Evolutionary conservation across 2,888 invertebrate genomes (phyloP).

Genomic region (Drosophila suboccidentalis): DNA sequence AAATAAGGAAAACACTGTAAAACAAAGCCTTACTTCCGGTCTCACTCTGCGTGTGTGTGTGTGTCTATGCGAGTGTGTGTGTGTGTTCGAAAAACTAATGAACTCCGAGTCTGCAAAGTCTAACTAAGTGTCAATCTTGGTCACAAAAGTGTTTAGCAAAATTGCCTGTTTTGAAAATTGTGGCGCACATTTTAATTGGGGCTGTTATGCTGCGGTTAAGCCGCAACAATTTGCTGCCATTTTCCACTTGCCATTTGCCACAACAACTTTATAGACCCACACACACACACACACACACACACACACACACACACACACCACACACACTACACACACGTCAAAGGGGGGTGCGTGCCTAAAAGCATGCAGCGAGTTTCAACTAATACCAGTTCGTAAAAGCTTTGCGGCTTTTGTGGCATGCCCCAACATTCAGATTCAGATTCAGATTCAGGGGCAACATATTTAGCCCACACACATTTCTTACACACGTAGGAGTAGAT

Average conservation of each 20-base stretch:
- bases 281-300: not conserved
- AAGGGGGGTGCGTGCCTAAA: constrained; percentile 17
- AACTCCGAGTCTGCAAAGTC: constrained; percentile 27
- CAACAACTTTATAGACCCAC: constrained; percentile 2
- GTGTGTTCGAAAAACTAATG: constrained; percentile 43
- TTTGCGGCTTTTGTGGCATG: constrained; percentile 59
- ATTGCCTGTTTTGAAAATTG: constrained; percentile 43
- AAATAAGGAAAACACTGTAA: not conserved
- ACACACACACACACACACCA: not conserved
- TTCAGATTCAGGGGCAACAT: constrained; percentile 5
- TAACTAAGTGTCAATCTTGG: constrained; percentile 10
- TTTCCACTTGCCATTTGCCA: constrained; percentile 1
- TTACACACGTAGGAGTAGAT: constrained; percentile 5
- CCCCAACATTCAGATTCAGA: constrained; percentile 24
- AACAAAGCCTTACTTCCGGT: not conserved
- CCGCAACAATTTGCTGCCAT: constrained; percentile 67
- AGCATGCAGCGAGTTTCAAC: constrained; percentile 15
- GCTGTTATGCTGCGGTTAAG: constrained; percentile 72
- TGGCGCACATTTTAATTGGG: constrained; percentile 66
- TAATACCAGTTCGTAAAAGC: constrained; percentile 46
- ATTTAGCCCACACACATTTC: not conserved
- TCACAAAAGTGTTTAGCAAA: constrained; percentile 62
- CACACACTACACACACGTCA: not conserved
- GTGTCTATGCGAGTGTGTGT: constrained; percentile 6
- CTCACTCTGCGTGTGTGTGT: not conserved